phyloP scores from a whole-genome alignment of 1,140 invertebrate genomes.

The Pinna nobilis region DNA sequence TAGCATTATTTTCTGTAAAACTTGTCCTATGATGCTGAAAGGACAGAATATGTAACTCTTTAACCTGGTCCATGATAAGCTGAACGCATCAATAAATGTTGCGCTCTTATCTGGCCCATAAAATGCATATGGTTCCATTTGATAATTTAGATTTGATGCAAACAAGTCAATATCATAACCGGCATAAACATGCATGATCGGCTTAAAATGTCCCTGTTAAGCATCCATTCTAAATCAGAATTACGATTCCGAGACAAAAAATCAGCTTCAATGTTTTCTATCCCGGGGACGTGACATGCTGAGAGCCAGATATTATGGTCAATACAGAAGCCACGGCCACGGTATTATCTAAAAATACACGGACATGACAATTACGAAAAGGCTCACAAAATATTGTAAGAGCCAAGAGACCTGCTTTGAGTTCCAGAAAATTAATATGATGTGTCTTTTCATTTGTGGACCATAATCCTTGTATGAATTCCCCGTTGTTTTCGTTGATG shows the following conservation, averaged over 20 bases:
- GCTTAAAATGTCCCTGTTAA: slow-evolving; percentile 32
- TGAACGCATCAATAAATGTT: slow-evolving; percentile 42
- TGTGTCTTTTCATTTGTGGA: not conserved
- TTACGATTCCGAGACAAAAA: slow-evolving; percentile 21
- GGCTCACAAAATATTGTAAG: slow-evolving; percentile 20
- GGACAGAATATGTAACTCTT: slow-evolving; percentile 36
- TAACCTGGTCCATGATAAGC: slow-evolving; percentile 21
- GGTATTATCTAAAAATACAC: slow-evolving; percentile 38
- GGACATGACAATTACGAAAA: slow-evolving; percentile 22
- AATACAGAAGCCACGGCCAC: slow-evolving; percentile 43
- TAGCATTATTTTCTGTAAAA: slow-evolving; percentile 34
- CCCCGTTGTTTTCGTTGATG: too few relatives aligned
- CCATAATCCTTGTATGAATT: too few relatives aligned
- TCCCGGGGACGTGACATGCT: slow-evolving; percentile 36
- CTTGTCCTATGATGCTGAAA: slow-evolving; percentile 33
- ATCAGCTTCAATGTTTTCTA: slow-evolving; percentile 41
- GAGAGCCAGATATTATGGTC: slow-evolving; percentile 38
- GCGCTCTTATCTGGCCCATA: slow-evolving; percentile 49
- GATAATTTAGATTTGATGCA: slow-evolving; percentile 45
- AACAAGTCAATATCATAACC: slow-evolving; percentile 48
- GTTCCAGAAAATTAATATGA: slow-evolving; percentile 41
- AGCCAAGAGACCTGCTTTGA: slow-evolving; percentile 10
- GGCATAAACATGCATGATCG: slow-evolving; percentile 4
- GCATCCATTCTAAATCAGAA: slow-evolving; percentile 45
- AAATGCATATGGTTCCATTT: slow-evolving; percentile 37